Evolutionary conservation across 1,140 invertebrate species (phyloP).

Genomic region (Nilaparvata lugens): DNA sequence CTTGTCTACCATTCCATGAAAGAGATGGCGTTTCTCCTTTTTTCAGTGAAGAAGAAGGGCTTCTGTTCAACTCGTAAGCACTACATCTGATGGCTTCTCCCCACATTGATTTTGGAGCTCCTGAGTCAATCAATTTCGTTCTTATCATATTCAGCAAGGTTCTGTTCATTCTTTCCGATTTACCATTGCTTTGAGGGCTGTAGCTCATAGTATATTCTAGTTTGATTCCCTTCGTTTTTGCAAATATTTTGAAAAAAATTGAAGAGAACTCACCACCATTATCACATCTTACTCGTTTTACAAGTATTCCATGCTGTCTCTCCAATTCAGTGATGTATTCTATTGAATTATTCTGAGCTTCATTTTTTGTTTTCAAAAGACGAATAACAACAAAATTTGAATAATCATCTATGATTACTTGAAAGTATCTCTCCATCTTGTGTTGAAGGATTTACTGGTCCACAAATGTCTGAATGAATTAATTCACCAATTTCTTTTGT

Average conservation of each 20-base stretch:
- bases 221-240: slow-evolving; percentile 26
- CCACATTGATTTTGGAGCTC: slow-evolving; percentile 28
- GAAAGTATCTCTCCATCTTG: slow-evolving; percentile 7
- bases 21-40: background rate
- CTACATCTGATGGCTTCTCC: slow-evolving; percentile 26
- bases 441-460: background rate
- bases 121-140: too few species aligned
- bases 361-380: slow-evolving; percentile 9
- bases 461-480: slow-evolving; percentile 2
- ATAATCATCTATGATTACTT: slow-evolving; percentile 5
- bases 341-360: slow-evolving; percentile 5
- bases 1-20: slow-evolving; percentile 10
- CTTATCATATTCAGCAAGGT: slow-evolving; percentile 27
- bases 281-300: slow-evolving; percentile 9
- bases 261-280: slow-evolving; percentile 16
- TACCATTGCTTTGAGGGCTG: slow-evolving; percentile 32
- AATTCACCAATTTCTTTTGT: background rate
- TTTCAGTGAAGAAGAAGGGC: background rate
- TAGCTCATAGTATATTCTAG: slow-evolving; percentile 28
- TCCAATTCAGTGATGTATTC: slow-evolving; percentile 4
- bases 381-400: background rate
- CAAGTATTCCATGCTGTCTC: background rate
- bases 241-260: slow-evolving; percentile 20
- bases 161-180: slow-evolving; percentile 31
- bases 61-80: slow-evolving; percentile 14